Conservation (phyloP, 2,797 vertebrate species). For the Eulemur coronatus region DNA sequence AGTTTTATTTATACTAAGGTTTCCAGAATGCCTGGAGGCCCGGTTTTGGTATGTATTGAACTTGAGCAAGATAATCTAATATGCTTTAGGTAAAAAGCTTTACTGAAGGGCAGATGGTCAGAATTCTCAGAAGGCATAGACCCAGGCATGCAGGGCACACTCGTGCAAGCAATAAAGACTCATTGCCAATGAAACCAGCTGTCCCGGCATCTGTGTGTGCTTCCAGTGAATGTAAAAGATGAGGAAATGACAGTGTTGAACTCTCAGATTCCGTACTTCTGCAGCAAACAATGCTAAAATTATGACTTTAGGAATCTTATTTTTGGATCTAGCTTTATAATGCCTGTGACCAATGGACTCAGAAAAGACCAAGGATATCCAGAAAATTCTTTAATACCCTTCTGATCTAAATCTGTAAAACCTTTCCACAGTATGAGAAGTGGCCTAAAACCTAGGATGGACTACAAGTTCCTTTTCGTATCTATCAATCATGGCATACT, state of each 20-base stretch:
- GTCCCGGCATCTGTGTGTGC: slow-evolving; percentile 67
- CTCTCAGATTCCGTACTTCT: slow-evolving; percentile 10
- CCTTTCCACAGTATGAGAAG: background rate
- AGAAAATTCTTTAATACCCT: background rate
- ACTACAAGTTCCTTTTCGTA: background rate
- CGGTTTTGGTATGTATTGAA: slow-evolving; percentile 18
- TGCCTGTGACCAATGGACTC: background rate
- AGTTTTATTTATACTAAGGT: slow-evolving; percentile 28
- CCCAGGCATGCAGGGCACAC: slow-evolving; percentile 45
- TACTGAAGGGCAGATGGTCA: slow-evolving; percentile 72
- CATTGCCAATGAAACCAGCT: slow-evolving; percentile 73
- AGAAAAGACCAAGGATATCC: background rate
- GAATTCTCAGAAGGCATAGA: slow-evolving; percentile 67
- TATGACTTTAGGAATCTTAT: background rate
- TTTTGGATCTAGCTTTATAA: background rate
- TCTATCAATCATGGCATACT: rapidly evolving
- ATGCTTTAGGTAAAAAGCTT: slow-evolving; percentile 43
- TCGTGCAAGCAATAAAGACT: slow-evolving; percentile 61
- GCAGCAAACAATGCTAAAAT: slow-evolving; percentile 31
- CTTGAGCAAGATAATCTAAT: slow-evolving; percentile 52
- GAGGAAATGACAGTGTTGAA: slow-evolving; percentile 21
- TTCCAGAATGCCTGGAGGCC: slow-evolving; percentile 13
- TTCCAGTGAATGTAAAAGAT: slow-evolving; percentile 47
- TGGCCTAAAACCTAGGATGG: background rate
- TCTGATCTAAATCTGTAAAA: background rate